These are phyloP conservation scores for Anhinga anhinga DNA, from an alignment of 2,113 vertebrate species.

Conservation along the genomic window DNA sequence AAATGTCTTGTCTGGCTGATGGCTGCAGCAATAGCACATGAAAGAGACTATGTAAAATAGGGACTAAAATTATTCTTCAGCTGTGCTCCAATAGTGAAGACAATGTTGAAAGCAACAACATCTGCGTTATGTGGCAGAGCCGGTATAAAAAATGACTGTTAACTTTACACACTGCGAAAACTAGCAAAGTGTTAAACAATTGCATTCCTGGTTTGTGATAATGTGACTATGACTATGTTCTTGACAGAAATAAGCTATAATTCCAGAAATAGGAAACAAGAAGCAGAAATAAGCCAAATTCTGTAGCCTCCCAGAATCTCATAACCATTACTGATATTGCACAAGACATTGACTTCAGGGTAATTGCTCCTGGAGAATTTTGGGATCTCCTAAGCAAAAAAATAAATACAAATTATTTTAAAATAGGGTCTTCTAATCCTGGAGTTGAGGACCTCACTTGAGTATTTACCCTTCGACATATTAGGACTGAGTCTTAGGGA, in stretches of 20 bases:
- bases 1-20: constrained; percentile 45
- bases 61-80: constrained; percentile 11
- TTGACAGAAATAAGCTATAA: background rate
- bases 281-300: background rate
- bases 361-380: background rate
- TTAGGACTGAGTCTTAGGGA: background rate
- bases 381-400: background rate
- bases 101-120: constrained; percentile 1
- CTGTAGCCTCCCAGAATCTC: background rate
- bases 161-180: background rate
- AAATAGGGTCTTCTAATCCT: background rate
- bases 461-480: background rate
- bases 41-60: constrained; percentile 1
- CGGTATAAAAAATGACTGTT: background rate
- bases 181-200: background rate
- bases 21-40: background rate
- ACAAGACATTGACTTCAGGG: background rate
- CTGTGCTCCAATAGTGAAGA: background rate
- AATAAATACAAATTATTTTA: background rate
- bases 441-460: background rate
- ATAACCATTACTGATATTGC: background rate
- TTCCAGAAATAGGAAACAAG: background rate
- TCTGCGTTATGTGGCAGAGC: background rate
- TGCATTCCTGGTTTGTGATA: background rate
- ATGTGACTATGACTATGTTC: background rate